Evolutionary conservation across 2,797 vertebrate genomes (phyloP), one percentile per base, ranked within the genome.

Genomic region (Premnoplex brunnescens): DNA sequence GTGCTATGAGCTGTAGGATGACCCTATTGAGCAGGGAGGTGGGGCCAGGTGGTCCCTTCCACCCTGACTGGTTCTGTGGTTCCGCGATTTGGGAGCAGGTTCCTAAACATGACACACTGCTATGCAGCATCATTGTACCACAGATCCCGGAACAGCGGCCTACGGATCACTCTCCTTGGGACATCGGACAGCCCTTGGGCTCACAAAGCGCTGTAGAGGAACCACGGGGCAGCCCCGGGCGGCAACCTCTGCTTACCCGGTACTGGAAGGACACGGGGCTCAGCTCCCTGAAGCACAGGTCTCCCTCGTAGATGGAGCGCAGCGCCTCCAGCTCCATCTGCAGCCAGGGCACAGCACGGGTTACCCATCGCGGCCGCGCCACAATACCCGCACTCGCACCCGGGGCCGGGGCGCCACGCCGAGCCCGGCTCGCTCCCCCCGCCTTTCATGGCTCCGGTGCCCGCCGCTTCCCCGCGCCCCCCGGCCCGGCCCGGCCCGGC

Each of bases 241-340:
- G 2, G 16, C 34, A 24, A 1, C 67, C 28, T 3, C 16, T 44
- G 79, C 98, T 98, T 97, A 99, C 99, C 98, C 99, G 98, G 60
- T 99, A 99, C 95, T 99, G 99, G 96, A 99, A 99, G 36, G 98
- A 99, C 68, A 98, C 98, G 1, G 99, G 98, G 94, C 98, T 99
- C 49, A 99, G 97, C 91, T 99, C 99, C 93, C 99, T 99, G 97
- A 99, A 99, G 95, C 99, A 98, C 8, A 98, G 97, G 20, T 99
- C 99, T 43, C 99, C 99, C 97, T 99, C 99, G 72, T 99, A 99
- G 96, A 99, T 99, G 22, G 99, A 99, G 56, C 98, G 99, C 69
- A 99, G 98, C 80, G 99, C 99, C 93, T 99, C 99, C 96, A 99
- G 95, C 96, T 99, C 99, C 99, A 99, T 99, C 99, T 99, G 93